These are phyloP conservation scores for Ophion ventricosus DNA, from an alignment of 2,888 invertebrate genomes.

Conservation along the genomic window DNA sequence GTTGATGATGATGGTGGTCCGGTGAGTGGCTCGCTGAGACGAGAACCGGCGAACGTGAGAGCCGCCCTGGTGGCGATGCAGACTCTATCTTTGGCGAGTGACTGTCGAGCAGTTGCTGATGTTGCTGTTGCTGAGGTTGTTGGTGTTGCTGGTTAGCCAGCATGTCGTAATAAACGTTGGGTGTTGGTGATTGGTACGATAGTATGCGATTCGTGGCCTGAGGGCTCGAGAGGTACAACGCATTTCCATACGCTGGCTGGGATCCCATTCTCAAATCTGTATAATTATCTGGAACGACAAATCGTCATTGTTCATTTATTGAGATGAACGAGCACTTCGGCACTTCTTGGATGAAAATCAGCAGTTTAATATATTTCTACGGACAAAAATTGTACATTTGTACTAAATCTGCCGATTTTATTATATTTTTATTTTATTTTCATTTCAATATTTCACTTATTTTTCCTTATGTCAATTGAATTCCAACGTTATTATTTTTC, in stretches of 20 bases:
- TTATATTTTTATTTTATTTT: too few relatives aligned
- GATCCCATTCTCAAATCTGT: conserved; percentile 73
- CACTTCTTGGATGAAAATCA: not conserved
- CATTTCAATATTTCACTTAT: too few relatives aligned
- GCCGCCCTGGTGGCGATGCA: conserved; percentile 75
- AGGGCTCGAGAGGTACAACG: conserved; percentile 69
- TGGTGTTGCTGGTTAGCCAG: conserved; percentile 71
- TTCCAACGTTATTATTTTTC: too few relatives aligned
- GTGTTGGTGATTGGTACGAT: conserved; percentile 69
- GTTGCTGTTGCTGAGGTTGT: conserved; percentile 75
- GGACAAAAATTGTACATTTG: too few relatives aligned
- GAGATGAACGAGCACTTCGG: not conserved
- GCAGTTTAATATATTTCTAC: not conserved
- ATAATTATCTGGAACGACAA: conserved; percentile 70
- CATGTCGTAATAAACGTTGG: conserved; percentile 78
- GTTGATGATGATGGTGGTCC: conserved; percentile 73
- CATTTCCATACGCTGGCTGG: conserved; percentile 70
- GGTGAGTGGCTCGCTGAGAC: conserved; percentile 79
- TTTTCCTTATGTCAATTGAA: too few relatives aligned
- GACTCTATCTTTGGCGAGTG: conserved; percentile 81
- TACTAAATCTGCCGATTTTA: too few relatives aligned
- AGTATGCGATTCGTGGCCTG: conserved; percentile 70
- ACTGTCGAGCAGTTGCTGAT: conserved; percentile 72
- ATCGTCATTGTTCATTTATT: not conserved
- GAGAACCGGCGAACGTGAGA: conserved; percentile 78